Evolutionary conservation across 2,797 vertebrate species (phyloP).

Genomic region (Alfaro cultratus): DNA sequence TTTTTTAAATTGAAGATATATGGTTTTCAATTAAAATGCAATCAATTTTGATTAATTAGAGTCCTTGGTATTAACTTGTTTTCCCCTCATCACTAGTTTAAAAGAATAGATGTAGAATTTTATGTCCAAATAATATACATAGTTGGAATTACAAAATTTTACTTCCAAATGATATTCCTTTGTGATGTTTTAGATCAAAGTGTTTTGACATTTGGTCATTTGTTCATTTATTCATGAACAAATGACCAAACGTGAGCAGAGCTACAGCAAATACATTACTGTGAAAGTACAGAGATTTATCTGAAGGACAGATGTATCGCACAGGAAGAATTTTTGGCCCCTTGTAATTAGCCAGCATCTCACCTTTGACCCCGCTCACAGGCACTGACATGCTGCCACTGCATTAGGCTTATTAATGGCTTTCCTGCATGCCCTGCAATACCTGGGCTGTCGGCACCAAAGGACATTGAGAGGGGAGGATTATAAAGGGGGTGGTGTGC

Average conservation of each 20-base stretch:
- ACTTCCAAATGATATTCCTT: background rate
- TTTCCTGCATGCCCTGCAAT: conserved; percentile 58
- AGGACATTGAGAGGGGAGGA: conserved; percentile 36
- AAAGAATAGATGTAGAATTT: background rate
- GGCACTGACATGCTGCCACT: conserved; percentile 42
- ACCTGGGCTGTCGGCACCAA: conserved; percentile 43
- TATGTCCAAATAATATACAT: background rate
- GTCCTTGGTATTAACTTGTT: too few relatives aligned
- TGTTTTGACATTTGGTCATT: too few relatives aligned
- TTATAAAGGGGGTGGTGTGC: conserved; percentile 25
- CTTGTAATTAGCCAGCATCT: conserved; percentile 49
- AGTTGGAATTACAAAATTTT: background rate
- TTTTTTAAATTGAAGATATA: too few relatives aligned
- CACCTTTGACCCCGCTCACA: conserved; percentile 57
- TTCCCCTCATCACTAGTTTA: too few relatives aligned
- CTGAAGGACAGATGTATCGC: conserved; percentile 47
- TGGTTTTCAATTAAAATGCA: too few relatives aligned
- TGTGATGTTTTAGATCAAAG: background rate
- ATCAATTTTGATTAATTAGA: too few relatives aligned
- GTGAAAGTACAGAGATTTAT: background rate
- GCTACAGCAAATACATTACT: background rate
- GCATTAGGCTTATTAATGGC: conserved; percentile 57
- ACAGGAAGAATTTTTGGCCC: conserved; percentile 25
- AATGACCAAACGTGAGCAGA: conserved; percentile 7
- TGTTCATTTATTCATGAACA: too few relatives aligned